Evolutionary conservation across 1,140 invertebrate genomes (phyloP).

Genomic region (Cyrtorhinus lividipennis): DNA sequence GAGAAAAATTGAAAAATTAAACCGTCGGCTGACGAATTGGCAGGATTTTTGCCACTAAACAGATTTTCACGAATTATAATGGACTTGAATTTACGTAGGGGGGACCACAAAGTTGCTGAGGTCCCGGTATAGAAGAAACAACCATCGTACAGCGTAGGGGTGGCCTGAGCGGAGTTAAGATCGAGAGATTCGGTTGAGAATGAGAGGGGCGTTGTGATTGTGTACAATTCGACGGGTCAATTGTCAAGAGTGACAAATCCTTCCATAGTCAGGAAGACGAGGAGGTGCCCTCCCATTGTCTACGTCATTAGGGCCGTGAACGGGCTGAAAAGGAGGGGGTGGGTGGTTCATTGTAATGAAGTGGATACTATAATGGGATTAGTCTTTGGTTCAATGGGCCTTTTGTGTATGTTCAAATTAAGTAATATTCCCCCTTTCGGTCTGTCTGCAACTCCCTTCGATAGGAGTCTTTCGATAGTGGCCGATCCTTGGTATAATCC

Average conservation of each 20-base stretch:
- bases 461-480: too few relatives aligned
- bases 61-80: too few relatives aligned
- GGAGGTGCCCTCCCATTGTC: not conserved
- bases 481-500: too few relatives aligned
- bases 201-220: not conserved
- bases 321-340: not conserved
- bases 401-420: not conserved
- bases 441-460: too few relatives aligned
- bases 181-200: not conserved
- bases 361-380: constrained; percentile 7
- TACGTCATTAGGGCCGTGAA: not conserved
- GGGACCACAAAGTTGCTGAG: too few relatives aligned
- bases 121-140: too few relatives aligned
- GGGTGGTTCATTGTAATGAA: not conserved
- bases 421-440: not conserved
- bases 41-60: too few relatives aligned
- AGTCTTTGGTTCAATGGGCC: not conserved
- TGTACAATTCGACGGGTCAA: constrained; percentile 6
- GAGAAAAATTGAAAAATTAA: too few relatives aligned
- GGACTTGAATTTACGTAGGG: too few relatives aligned
- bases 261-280: not conserved
- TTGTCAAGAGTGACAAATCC: constrained; percentile 8
- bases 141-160: too few relatives aligned
- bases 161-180: not conserved
- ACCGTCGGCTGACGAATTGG: too few relatives aligned